Evolutionary conservation across 2,113 vertebrate genomes (phyloP).

Genomic region (Morphnarchus princeps): DNA sequence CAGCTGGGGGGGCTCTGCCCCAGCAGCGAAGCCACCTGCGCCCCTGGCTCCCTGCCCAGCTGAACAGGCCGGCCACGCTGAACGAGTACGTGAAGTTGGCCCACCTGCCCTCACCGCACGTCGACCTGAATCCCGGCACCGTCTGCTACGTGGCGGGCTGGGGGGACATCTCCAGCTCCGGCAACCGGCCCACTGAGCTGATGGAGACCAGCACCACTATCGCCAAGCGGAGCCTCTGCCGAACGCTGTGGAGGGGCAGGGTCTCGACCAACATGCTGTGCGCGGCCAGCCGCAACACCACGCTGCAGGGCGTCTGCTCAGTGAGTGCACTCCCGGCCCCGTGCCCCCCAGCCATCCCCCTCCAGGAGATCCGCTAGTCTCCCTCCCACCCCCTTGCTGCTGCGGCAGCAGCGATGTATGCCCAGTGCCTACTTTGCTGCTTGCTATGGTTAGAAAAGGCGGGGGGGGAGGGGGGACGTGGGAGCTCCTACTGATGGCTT

Average conservation of each 20-base stretch:
- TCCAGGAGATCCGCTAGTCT: rapidly evolving
- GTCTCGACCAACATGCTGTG: constrained; percentile 59
- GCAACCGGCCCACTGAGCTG: background rate
- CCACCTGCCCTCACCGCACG: background rate
- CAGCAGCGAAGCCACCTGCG: rapidly evolving
- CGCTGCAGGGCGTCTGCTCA: constrained; percentile 58
- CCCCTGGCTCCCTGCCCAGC: background rate
- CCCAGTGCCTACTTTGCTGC: no score
- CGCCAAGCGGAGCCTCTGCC: constrained; percentile 40
- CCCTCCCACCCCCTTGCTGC: background rate
- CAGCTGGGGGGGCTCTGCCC: background rate
- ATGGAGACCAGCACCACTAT: constrained; percentile 66
- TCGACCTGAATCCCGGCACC: background rate
- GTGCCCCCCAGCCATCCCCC: rapidly evolving
- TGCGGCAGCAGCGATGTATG: no score
- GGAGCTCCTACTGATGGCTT: no score
- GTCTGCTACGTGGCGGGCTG: constrained; percentile 63
- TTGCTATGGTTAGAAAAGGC: no score
- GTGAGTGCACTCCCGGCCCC: background rate
- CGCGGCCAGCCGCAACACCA: background rate
- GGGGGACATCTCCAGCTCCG: constrained; percentile 54
- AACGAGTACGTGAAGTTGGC: constrained; percentile 33
- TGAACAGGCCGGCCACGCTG: constrained; percentile 52
- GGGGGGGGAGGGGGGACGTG: no score
- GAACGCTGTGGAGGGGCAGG: constrained; percentile 52